Base-by-base conservation (phyloP, 1,140 invertebrate genomes). In the Amyelois transitella region DNA sequence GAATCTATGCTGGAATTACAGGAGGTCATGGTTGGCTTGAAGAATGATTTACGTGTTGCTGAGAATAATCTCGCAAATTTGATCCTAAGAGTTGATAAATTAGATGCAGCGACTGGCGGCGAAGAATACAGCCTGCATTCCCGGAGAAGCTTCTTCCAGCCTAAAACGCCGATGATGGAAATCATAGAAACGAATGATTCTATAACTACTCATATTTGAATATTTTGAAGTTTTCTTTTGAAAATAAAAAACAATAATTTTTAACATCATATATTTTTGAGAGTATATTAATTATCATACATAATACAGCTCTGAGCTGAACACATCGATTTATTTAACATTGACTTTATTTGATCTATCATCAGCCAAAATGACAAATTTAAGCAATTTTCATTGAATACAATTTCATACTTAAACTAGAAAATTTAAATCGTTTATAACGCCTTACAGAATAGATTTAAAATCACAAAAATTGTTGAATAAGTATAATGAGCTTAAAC, bases 261-360 rank as follows among this genome's bases (percentile, higher is more conserved):
- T 66, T 43, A 75, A 75, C 72, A 66, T 66, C 61, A 70, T 70
- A 73, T 75, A 72, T 70, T 72, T 69, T 60, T 66, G 56, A 38
- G 32, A 14, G 17, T 47, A 65, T 58, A 61, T 64, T 64, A 53
- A 53, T 60, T 6, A 62, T 62, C 44, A 59, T 61, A 64, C 61
- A 72, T 69, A 70, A 64, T 62, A 64, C 80, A 83, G 80, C 79
- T 86, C 64, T 63, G 28, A 83, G 79, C 82, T 69, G 80, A 72
- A 72, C 67, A 75, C 66, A 67, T 66, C 32, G 61, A 65, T 73
- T 66, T 61, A 58, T 44, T 69, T 60, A 44, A 63, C 28, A 55
- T 55, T 60, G 55, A 66, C 50, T 58, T 60, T 59, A 58, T 63
- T 56, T 61, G 51, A 45, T 54, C 21, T 38, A 38, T 38, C 32